Base-by-base conservation (phyloP, 2,797 vertebrate genomes). In the Lepilemur septentrionalis region DNA sequence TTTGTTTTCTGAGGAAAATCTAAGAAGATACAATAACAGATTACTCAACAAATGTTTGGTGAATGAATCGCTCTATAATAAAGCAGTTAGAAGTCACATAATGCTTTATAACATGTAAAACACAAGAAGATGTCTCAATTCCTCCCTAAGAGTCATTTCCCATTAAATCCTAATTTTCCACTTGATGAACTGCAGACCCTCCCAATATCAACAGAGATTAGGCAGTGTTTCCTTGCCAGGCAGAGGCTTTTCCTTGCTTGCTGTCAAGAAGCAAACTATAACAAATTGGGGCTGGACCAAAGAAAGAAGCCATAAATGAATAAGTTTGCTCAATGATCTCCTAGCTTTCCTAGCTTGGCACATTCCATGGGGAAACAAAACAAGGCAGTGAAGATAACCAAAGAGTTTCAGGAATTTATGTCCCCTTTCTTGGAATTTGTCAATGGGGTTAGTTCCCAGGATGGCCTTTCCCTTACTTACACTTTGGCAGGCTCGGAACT, bases 141-240 rank as follows among this genome's bases (percentile, higher is more conserved):
- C 82, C 48, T 96, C 75, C 78, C 87, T 20, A 48, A 95, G 94
- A 90, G 84, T 96, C 96, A 96, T 93, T 97, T 96, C 85, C 96
- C 87, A 97, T 90, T 95, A 95, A 97, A 97, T 93, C 84, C 59
- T 70, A 95, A 87, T 97, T 97, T 97, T 97, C 90, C 94, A 97
- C 94, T 95, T 97, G 98, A 97, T 80, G 83, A 96, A 90, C 57
- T 89, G 30, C 15, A 10, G 92, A 92, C 79, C 43, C 32, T 95
- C 97, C 98, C 87, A 93, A 93, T 30, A 94, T 92, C 73, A 96
- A 69, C 91, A 93, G 93, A 96, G 90, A 93, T 94, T 65, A 94
- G 13, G 84, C 41, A 48, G 89, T 0, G 0, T 94, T 97, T 93
- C 87, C 93, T 63, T 72, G 89, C 69, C 95, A 97, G 11, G 20